Conservation (phyloP, 2,113 vertebrate species). For the Nibea albiflora region DNA sequence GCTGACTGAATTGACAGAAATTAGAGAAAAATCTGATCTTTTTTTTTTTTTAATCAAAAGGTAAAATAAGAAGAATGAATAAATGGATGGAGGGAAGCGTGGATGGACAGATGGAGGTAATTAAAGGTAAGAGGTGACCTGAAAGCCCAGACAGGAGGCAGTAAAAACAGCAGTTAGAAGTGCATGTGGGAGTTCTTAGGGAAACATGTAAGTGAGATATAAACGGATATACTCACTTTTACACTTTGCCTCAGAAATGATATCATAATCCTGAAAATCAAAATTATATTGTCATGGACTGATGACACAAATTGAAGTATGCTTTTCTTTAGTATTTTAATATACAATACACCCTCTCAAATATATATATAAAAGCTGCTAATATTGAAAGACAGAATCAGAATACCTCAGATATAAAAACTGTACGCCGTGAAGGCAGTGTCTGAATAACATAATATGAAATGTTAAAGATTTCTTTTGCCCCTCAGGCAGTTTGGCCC, state of each 20-base stretch:
- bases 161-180: conserved; percentile 69
- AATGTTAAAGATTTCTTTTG: conserved; percentile 44
- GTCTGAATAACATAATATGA: conserved; percentile 37
- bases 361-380: conserved; percentile 25
- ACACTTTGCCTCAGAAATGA: conserved; percentile 37
- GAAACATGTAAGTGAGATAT: conserved; percentile 61
- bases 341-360: conserved; percentile 13
- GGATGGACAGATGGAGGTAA: conserved; percentile 76
- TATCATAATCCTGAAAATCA: conserved; percentile 12
- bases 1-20: background rate
- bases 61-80: conserved; percentile 52
- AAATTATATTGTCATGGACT: background rate
- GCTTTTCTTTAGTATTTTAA: conserved; percentile 2
- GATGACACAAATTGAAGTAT: conserved; percentile 12
- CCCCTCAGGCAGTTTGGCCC: conserved; percentile 52
- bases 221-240: conserved; percentile 50
- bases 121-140: conserved; percentile 85
- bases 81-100: conserved; percentile 41
- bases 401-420: conserved; percentile 26
- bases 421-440: conserved; percentile 30
- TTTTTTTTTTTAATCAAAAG: background rate
- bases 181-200: conserved; percentile 64
- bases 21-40: background rate
- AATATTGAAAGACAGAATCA: conserved; percentile 36
- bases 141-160: conserved; percentile 84